Percentiles rank a stretch among this genome's conserved stretches.
Conservation (phyloP, 1,140 invertebrate genomes). For the Apis laboriosa region DNA sequence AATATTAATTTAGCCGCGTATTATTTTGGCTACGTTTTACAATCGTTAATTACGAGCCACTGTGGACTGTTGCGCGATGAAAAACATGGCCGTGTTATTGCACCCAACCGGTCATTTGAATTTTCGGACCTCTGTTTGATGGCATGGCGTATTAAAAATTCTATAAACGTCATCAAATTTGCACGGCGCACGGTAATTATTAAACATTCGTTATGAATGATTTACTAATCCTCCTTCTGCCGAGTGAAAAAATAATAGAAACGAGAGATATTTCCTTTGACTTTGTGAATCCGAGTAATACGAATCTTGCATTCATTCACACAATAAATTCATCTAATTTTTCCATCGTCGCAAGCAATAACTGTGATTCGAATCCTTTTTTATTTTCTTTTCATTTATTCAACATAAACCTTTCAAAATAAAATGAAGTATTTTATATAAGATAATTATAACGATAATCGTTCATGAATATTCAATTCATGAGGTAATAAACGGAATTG, state of each 20-base stretch:
- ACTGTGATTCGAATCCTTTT: no score
- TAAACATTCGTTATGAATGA: background rate
- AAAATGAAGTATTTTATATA: no score
- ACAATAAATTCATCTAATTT: background rate
- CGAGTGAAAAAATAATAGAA: background rate
- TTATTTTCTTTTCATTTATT: background rate
- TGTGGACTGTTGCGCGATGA: background rate
- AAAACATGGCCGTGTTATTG: background rate
- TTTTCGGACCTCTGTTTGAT: background rate
- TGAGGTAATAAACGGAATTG: no score
- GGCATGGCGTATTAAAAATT: conserved; percentile 42
- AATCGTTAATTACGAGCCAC: conserved; percentile 12
- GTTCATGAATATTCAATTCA: no score
- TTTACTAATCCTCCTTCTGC: background rate
- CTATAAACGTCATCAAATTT: conserved; percentile 18
- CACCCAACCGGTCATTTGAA: background rate
- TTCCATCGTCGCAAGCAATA: background rate
- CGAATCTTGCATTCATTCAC: no score
- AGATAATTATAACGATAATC: no score
- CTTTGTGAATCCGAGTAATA: background rate
- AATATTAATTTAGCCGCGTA: background rate
- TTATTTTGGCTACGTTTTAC: conserved; percentile 4
- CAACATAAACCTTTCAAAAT: no score
- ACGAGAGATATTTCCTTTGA: background rate
- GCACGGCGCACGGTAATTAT: conserved; percentile 9